Evolutionary conservation across 1,140 invertebrate species (phyloP).

Genomic region (Cyrtorhinus lividipennis): DNA sequence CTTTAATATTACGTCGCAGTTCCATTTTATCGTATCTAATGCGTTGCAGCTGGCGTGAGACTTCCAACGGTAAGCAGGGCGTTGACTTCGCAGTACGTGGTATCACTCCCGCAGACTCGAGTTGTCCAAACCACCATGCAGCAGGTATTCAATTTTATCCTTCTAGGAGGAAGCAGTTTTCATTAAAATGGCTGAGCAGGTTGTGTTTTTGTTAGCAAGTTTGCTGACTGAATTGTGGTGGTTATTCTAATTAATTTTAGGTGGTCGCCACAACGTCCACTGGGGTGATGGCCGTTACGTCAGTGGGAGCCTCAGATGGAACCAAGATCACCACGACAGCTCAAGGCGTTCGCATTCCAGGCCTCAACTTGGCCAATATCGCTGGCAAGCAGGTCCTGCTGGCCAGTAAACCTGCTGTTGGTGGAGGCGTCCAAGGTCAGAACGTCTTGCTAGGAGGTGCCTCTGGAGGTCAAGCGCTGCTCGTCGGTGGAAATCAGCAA

Average conservation of each 20-base stretch:
- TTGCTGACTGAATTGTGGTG: neutral
- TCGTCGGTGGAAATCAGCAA: constrained; percentile 22
- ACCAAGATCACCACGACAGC: constrained; percentile 23
- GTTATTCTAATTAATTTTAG: neutral
- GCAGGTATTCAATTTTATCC: constrained; percentile 11
- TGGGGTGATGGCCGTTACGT: neutral
- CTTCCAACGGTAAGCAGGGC: constrained; percentile 29
- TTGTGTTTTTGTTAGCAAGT: neutral
- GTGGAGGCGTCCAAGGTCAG: constrained; percentile 20
- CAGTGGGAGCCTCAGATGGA: constrained; percentile 18
- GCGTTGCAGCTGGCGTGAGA: constrained; percentile 3
- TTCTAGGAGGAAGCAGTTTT: neutral
- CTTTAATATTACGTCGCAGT: constrained; percentile 5
- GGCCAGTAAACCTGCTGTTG: constrained; percentile 33
- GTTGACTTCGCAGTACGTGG: constrained; percentile 27
- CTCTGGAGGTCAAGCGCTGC: constrained; percentile 29
- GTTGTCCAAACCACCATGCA: constrained; percentile 21
- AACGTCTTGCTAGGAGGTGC: constrained; percentile 27
- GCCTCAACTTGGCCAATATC: constrained; percentile 38
- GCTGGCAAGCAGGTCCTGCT: constrained; percentile 48
- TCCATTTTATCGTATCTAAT: neutral
- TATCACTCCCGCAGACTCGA: constrained; percentile 24
- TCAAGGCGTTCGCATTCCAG: constrained; percentile 32
- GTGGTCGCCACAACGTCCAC: neutral
- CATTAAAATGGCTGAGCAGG: neutral